Base-by-base conservation (phyloP, 1,140 invertebrate genomes). In the Cecropterus lyciades region DNA sequence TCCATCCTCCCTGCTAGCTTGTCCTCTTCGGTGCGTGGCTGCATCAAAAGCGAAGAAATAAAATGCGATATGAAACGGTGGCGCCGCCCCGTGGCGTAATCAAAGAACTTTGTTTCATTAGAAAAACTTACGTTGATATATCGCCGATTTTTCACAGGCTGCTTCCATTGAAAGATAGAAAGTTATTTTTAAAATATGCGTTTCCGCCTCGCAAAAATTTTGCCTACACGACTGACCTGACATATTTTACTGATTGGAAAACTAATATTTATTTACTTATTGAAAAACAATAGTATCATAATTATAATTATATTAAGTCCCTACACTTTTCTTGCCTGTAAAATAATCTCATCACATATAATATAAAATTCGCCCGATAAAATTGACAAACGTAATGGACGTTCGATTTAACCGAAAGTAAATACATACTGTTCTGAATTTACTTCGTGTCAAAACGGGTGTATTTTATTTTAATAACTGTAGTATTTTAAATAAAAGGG, bases 21-120 rank as follows among this genome's bases (percentile, higher is more conserved):
- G 84, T 96, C 96, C 79, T 96, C 95, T 77, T 97, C 96, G 3
- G 95, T 93, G n/a, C 96, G 92, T 0, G 96, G 96, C 95, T 96
- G 74, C 55, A 53, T 45, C 3, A 14, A 46, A 46, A 7, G 16
- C 0, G 53, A 6, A 67, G 27, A 11, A 48, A 37, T 51, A 63
- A 37, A 33, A 52, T n/a, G 3, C 20, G 17, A 53, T 20, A 56
- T 53, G 46, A 27, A 51, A 49, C 46, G 10, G 14, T 49, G 46
- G 20, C 46, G 40, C 40, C 40, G 40, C 40, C 40, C 40, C n/a
- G 40, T 43, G 40, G 40, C 40, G 40, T 43, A 14, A 14, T 14
- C 40, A 43, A 43, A 1, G 3, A 43, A 43, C 40, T 14, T 43
- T 43, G 40, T 14, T 13, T 43, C 40, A 11, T 14, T n/a, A 40